A percentile compares a stretch with the other conserved stretches of the same genome.
Evolutionary conservation across 1,140 invertebrate genomes (phyloP).

Genomic region (Thalassaphorura encarpata): DNA sequence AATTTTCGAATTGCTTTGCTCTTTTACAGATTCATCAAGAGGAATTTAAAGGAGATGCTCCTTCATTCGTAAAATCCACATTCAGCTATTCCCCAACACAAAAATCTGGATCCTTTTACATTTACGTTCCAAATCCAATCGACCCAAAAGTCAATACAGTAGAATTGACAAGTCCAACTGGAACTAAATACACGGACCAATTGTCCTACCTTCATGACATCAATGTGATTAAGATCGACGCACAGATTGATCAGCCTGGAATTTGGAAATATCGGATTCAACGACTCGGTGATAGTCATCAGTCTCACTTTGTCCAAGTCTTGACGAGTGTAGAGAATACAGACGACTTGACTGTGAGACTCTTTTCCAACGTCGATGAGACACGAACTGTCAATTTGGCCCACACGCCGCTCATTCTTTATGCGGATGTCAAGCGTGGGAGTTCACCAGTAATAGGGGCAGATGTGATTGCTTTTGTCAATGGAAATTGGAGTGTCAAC

Average conservation of each 20-base stretch:
- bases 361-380: conserved; percentile 28
- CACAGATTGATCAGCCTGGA: conserved; percentile 28
- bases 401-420: conserved; percentile 25
- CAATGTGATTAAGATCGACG: conserved; percentile 32
- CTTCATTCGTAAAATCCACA: conserved; percentile 24
- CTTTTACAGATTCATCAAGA: conserved; percentile 25
- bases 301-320: conserved; percentile 33
- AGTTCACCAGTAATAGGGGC: conserved; percentile 26
- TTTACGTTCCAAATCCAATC: conserved; percentile 29
- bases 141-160: conserved; percentile 31
- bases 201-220: conserved; percentile 28
- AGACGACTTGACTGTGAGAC: conserved; percentile 21
- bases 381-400: conserved; percentile 20
- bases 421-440: conserved; percentile 41
- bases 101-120: conserved; percentile 26
- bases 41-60: conserved; percentile 32
- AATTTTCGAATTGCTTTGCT: not conserved
- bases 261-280: conserved; percentile 30
- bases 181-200: conserved; percentile 26
- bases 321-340: conserved; percentile 13
- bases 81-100: conserved; percentile 25
- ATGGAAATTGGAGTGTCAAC: conserved; percentile 23
- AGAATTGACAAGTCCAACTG: conserved; percentile 29
- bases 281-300: conserved; percentile 28
- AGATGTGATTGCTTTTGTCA: conserved; percentile 27